Evolutionary conservation across 2,113 vertebrate genomes (phyloP), one percentile per base, ranked within the genome.

Genomic region (Myxocyprinus asiaticus): DNA sequence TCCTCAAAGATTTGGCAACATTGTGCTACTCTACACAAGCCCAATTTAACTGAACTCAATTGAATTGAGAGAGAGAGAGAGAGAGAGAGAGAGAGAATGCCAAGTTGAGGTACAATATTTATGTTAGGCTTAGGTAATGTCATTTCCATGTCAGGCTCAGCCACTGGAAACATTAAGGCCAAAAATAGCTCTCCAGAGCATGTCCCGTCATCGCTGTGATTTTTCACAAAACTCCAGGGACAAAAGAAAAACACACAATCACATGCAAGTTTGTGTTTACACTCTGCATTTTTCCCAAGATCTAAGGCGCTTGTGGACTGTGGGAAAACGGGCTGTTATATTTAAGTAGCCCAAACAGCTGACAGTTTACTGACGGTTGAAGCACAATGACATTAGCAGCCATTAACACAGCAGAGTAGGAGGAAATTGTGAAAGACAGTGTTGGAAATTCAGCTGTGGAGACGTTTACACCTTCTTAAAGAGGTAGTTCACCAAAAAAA

Each of bases 231-330:
- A 61, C 63, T 67, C 61, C 42, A 58, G 65, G 66, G 75, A 81
- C 74, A 63, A 75, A 74, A 74, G 45, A 65, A 67, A 74, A 80
- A 81, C 81, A 71, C 61, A 53, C 14, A 79, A 61, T 79, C 22
- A 63, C 81, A 78, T 11, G 14, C 68, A 10, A 78, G 50, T 73
- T 43, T 51, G 15, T 71, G 76, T 70, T 81, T 81, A 76, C 9
- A 22, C 59, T 79, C 53, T 56, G 15, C 48, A 59, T 78, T 76
- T 71, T 78, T 84, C 79, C 63, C 68, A 68, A 68, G 74, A 81
- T 74, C 68, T 77, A n/a, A 22, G 71, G 9, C 8, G 11, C 58
- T 75, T 33, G 7, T 4, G 71, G 33, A 53, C 42, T 71, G 67
- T 81, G 45, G 47, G 55, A 81, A 79, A 9, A 48, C 12, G 47